phyloP scores from a whole-genome alignment of 2,113 vertebrate genomes.

The Phalacrocorax aristotelis region DNA sequence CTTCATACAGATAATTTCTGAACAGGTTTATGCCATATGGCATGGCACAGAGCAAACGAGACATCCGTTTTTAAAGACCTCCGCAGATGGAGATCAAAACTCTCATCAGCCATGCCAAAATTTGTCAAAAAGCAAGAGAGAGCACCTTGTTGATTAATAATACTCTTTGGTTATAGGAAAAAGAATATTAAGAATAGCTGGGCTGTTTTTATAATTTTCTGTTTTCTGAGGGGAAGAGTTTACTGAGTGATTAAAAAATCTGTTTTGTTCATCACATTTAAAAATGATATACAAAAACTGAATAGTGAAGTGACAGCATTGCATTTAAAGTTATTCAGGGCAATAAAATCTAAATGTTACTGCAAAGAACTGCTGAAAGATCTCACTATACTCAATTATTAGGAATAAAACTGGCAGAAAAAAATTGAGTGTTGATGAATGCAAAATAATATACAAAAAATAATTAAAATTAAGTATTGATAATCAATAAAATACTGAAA shows the following conservation, averaged over 20 bases:
- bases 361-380: background rate
- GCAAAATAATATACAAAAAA: background rate
- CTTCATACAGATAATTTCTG: background rate
- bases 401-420: background rate
- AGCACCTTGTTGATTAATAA: background rate
- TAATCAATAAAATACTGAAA: background rate
- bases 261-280: background rate
- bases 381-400: background rate
- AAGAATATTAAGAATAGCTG: background rate
- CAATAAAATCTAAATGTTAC: conserved; percentile 9
- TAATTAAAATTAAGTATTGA: background rate
- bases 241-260: background rate
- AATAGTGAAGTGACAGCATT: background rate
- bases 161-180: background rate
- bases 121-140: background rate
- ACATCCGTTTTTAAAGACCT: background rate
- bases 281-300: background rate
- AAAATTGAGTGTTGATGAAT: background rate
- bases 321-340: background rate
- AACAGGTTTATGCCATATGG: background rate
- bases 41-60: background rate
- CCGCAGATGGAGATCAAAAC: background rate
- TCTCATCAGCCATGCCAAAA: background rate
- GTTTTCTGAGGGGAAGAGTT: background rate
- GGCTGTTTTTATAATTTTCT: background rate